Conservation (phyloP, 2,797 vertebrate genomes). For the Ceryle rudis region DNA sequence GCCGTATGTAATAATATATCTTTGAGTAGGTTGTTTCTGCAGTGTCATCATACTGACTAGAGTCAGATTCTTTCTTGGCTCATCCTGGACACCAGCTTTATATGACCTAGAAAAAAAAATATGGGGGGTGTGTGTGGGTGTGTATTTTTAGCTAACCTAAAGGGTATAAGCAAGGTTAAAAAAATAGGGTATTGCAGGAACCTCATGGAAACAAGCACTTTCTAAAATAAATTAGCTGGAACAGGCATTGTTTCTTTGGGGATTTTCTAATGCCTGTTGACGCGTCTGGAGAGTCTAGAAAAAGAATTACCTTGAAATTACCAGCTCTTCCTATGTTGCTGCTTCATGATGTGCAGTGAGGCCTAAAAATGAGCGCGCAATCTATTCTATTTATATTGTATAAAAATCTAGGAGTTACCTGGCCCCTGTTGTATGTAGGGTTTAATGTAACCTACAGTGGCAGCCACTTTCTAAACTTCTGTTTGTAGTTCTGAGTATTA, state of each 20-base stretch:
- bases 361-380: not conserved
- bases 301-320: not conserved
- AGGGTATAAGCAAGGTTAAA: constrained; percentile 74
- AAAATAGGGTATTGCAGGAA: constrained; percentile 52
- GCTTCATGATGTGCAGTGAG: not conserved
- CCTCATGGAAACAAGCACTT: constrained; percentile 14
- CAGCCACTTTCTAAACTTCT: not conserved
- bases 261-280: not conserved
- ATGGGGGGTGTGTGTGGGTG: constrained; percentile 48
- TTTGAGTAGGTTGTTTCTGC: constrained; percentile 78
- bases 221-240: not conserved
- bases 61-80: constrained; percentile 82
- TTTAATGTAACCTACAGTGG: not conserved
- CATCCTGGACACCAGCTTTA: constrained; percentile 70
- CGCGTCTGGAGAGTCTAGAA: not conserved
- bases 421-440: not conserved
- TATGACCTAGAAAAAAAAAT: constrained; percentile 81
- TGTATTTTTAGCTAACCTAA: constrained; percentile 81
- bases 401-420: not conserved
- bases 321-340: not conserved
- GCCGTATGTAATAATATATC: constrained; percentile 79
- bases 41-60: constrained; percentile 80
- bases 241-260: not conserved
- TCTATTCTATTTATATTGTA: not conserved
- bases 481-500: not conserved